Conservation (phyloP, 2,888 invertebrate species). For the Pseudoips prasinana region DNA sequence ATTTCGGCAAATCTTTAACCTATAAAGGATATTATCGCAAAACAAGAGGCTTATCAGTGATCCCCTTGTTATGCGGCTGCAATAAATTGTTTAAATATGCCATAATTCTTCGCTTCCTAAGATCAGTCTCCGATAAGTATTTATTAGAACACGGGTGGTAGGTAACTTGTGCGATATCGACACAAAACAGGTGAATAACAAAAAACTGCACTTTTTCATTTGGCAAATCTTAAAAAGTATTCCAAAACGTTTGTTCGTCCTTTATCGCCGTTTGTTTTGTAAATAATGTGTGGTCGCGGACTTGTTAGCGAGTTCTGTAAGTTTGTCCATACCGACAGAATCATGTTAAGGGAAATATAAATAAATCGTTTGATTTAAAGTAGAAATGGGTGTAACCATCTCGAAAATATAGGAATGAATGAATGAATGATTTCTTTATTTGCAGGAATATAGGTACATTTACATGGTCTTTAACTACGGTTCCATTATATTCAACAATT, state of each 20-base stretch:
- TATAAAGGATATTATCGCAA: conserved; percentile 60
- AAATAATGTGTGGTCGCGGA: conserved; percentile 65
- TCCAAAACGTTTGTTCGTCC: conserved; percentile 51
- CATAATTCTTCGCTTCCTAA: conserved; percentile 75
- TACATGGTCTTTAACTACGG: no score
- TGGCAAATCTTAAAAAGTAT: conserved; percentile 61
- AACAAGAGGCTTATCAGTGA: conserved; percentile 66
- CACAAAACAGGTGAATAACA: conserved; percentile 57
- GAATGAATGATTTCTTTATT: no score
- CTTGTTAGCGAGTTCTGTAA: conserved; percentile 59
- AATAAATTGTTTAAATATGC: conserved; percentile 77
- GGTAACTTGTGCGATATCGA: conserved; percentile 59
- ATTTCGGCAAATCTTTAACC: conserved; percentile 48
- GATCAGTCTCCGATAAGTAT: conserved; percentile 68
- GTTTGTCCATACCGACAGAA: conserved; percentile 30
- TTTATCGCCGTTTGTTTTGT: conserved; percentile 67
- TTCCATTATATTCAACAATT: no score
- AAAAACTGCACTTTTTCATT: conserved; percentile 50
- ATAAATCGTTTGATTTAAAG: no score
- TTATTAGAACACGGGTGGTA: conserved; percentile 77
- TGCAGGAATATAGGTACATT: no score
- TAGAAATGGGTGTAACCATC: no score
- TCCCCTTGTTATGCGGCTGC: conserved; percentile 68
- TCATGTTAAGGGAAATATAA: conserved; percentile 29
- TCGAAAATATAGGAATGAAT: no score